Evolutionary conservation across 2,888 invertebrate species (phyloP), one percentile per base, ranked within the genome.

Genomic region (Rhagophthalmus giganteus): DNA sequence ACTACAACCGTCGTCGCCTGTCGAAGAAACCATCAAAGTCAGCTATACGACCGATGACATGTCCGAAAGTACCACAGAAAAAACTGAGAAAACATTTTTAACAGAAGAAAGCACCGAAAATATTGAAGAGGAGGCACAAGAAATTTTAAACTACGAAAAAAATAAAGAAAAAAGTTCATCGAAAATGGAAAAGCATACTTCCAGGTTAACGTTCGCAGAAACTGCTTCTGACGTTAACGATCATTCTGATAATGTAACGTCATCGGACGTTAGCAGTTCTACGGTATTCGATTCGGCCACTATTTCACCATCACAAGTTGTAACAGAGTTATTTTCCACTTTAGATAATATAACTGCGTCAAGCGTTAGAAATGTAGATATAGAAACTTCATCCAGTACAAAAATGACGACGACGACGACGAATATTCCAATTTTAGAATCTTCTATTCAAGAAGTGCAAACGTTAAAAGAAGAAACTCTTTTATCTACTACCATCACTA

Each of bases 381-480:
- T 8, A 27, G 33, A 32, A 8, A 49, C 13, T 32, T 31, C 41
- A 2, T 24, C 32, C 1, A 28, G 25, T 5, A 8, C 15, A 14
- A 16, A 13, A 13, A 58, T 59, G 4, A 44, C 59, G 9, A 62
- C 59, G 8, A 67, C 68, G 52, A 65, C 67, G 2, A 68, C 67
- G 8, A n/a, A n/a, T n/a, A n/a, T n/a, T n/a, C 71, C 74, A 5
- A 55, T 68, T 13, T 55, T 78, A 12, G 76, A 77, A 59, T 73
- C 77, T 1, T 77, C 77, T 2, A 74, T 76, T 42, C 67, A 70
- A 52, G 76, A 76, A 47, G 63, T 72, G n/a, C 64, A 65, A 31
- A 67, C 65, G 3, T 48, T 62, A 11, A 68, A 63, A 57, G 66
- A 66, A 26, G 40, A 45, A 26, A 30, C 32, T 32, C 10, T 41